Conservation (phyloP, 2,888 invertebrate species). For the Parapristionchus giblindavisi region DNA sequence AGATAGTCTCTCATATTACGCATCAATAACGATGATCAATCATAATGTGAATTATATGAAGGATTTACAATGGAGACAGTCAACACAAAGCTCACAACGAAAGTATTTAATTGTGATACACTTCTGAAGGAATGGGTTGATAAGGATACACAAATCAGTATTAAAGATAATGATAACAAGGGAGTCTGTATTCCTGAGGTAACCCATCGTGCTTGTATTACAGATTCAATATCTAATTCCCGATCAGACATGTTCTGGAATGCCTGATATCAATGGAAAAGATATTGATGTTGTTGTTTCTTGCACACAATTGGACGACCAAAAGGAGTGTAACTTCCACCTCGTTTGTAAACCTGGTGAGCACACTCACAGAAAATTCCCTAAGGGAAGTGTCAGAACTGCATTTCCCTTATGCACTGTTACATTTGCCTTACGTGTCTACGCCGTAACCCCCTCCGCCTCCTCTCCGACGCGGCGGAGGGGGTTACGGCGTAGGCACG, state of each 20-base stretch:
- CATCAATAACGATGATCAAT: not conserved
- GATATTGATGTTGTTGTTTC: conserved; percentile 5
- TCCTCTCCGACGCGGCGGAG: too few relatives aligned
- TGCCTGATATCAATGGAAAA: too few relatives aligned
- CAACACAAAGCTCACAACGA: too few relatives aligned
- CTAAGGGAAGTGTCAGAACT: too few relatives aligned
- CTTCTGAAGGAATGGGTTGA: conserved; percentile 4
- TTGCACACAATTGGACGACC: not conserved
- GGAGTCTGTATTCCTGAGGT: too few relatives aligned
- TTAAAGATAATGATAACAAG: too few relatives aligned
- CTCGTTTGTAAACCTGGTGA: not conserved
- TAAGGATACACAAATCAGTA: not conserved
- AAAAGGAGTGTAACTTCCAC: not conserved
- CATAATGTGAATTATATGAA: too few relatives aligned
- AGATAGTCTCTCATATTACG: not conserved
- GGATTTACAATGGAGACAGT: too few relatives aligned
- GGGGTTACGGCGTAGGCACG: too few relatives aligned
- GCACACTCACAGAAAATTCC: not conserved
- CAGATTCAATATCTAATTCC: not conserved
- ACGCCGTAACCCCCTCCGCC: too few relatives aligned
- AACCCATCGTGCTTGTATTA: not conserved
- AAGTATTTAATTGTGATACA: not conserved
- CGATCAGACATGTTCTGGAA: not conserved
- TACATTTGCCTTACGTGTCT: too few relatives aligned
- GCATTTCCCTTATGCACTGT: too few relatives aligned